Evolutionary conservation across 2,797 vertebrate species (phyloP).

Genomic region (Semaprochilodus insignis): DNA sequence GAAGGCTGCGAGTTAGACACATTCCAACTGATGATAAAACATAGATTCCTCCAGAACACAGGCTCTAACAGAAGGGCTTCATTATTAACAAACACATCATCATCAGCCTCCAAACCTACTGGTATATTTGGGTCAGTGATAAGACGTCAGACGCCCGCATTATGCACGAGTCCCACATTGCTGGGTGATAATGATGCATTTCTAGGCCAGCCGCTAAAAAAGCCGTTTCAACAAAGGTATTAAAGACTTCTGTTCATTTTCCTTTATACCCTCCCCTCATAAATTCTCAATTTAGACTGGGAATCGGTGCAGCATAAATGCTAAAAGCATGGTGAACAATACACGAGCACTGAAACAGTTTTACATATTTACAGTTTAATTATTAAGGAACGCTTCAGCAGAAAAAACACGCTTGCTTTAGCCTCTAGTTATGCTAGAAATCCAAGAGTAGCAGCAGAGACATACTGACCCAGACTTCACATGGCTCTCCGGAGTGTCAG

Average conservation of each 20-base stretch:
- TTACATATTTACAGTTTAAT: neutral
- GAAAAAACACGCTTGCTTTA: neutral
- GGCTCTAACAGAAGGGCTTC: neutral
- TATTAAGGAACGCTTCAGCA: neutral
- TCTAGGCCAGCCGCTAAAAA: conserved; percentile 16
- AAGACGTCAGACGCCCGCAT: conserved; percentile 21
- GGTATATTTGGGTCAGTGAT: conserved; percentile 31
- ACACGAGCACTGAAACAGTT: neutral
- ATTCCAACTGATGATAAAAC: neutral
- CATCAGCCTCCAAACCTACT: conserved; percentile 16
- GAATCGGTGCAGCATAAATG: neutral
- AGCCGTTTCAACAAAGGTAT: neutral
- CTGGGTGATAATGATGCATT: conserved; percentile 25
- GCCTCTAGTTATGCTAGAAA: neutral
- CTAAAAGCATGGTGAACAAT: neutral
- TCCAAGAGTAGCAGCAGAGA: neutral
- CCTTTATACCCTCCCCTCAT: neutral
- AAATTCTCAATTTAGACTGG: neutral
- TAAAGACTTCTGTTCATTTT: neutral
- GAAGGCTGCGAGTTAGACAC: neutral
- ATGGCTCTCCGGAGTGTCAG: neutral
- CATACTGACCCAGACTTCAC: neutral
- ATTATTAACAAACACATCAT: neutral
- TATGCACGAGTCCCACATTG: conserved; percentile 24
- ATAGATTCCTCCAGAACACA: neutral